These are phyloP conservation scores for Galeruca laticollis DNA, from an alignment of 2,888 invertebrate species.

Conservation along the genomic window DNA sequence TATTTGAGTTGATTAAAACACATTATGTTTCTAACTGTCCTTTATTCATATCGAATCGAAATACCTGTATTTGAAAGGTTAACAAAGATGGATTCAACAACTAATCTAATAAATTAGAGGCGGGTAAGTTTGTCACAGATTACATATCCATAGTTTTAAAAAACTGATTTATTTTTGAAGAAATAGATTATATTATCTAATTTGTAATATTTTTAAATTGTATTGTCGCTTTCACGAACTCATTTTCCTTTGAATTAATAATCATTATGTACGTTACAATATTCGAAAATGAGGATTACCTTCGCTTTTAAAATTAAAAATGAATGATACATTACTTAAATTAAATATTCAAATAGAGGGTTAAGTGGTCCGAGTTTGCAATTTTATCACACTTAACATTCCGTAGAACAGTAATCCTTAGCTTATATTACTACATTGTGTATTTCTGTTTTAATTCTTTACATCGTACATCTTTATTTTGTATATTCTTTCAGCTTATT, in stretches of 20 bases:
- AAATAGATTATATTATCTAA: no score
- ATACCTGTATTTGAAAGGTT: no score
- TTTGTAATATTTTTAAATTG: no score
- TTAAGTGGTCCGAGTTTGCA: not conserved
- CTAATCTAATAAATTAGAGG: no score
- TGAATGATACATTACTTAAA: conserved; percentile 4
- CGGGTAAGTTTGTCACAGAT: no score
- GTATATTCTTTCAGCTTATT: not conserved
- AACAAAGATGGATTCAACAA: no score
- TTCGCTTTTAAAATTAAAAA: conserved; percentile 8
- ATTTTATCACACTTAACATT: not conserved
- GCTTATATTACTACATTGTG: conserved; percentile 1
- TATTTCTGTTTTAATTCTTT: conserved; percentile 3
- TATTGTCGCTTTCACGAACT: not conserved
- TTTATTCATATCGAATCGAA: no score
- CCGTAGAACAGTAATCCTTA: not conserved
- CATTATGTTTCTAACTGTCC: no score
- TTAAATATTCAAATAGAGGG: conserved; percentile 1
- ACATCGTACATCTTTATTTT: not conserved
- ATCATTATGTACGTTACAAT: not conserved
- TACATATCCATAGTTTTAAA: no score
- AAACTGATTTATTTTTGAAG: no score
- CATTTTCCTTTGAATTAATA: not conserved
- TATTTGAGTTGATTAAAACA: no score
- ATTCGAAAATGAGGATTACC: not conserved